These are phyloP conservation scores for Caenorhabditis sinica DNA, from an alignment of 2,888 invertebrate genomes.

Conservation along the genomic window DNA sequence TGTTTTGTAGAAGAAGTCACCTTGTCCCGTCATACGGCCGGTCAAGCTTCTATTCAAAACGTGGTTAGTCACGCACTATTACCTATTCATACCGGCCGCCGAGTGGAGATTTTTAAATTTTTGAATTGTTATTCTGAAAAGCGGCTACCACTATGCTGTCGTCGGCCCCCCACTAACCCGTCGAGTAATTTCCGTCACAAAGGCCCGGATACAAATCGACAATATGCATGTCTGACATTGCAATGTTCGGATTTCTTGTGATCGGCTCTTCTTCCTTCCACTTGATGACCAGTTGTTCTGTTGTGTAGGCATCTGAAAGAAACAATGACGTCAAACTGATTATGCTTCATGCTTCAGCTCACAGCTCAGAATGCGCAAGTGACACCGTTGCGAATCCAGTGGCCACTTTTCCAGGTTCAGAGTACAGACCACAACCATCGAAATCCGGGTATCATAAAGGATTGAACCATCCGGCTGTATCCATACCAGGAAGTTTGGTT, in stretches of 20 bases:
- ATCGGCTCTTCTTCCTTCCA: constrained; percentile 82
- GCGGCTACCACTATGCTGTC: neutral
- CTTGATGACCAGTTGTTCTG: constrained; percentile 80
- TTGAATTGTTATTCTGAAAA: constrained; percentile 47
- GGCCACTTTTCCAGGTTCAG: constrained; percentile 83
- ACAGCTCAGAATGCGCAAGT: constrained; percentile 83
- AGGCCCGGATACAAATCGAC: constrained; percentile 79
- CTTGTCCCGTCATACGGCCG: constrained; percentile 19
- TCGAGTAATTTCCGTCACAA: constrained; percentile 83
- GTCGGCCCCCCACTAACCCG: constrained; percentile 68
- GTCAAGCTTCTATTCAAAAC: constrained; percentile 56
- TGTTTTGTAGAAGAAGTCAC: constrained; percentile 41
- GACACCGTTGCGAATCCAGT: constrained; percentile 81
- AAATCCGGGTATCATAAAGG: constrained; percentile 80
- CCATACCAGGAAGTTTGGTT: constrained; percentile 84
- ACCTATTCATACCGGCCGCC: constrained; percentile 55
- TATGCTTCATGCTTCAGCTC: constrained; percentile 66
- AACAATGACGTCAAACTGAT: constrained; percentile 61
- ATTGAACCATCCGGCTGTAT: constrained; percentile 83
- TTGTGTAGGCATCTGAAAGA: constrained; percentile 83
- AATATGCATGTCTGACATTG: constrained; percentile 83
- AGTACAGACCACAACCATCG: constrained; percentile 82
- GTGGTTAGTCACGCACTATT: constrained; percentile 64
- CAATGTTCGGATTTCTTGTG: constrained; percentile 81
- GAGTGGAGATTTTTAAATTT: constrained; percentile 47